Base-by-base conservation (phyloP, 2,888 invertebrate species). In the Agrilus biguttatus region DNA sequence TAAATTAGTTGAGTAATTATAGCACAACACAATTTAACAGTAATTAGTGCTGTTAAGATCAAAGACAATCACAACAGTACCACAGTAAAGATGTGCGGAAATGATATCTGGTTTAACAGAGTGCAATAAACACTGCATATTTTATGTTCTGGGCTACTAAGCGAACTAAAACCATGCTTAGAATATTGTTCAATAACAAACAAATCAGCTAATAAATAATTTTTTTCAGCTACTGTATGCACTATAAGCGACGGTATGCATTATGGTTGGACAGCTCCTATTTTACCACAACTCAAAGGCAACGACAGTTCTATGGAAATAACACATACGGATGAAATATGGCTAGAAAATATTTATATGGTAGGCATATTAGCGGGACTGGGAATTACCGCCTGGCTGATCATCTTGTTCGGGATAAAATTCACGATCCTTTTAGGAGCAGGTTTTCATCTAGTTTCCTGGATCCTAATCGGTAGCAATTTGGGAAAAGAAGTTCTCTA, bases 181-280 rank as follows among this genome's bases (percentile, higher is more conserved):
- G n/a, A n/a, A n/a, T n/a, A n/a, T n/a, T n/a, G n/a, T n/a, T n/a
- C n/a, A n/a, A n/a, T n/a, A n/a, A n/a, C n/a, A 17, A 4, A 17
- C 2, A 17, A 17, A 17, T 17, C 17, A 17, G 17, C 17, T 17
- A 3, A 17, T 17, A 17, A 17, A 17, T 17, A 17, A 36, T 33
- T 44, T 33, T 46, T 61, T 58, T 28, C 45, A 64, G 64, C 58
- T 14, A 64, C 60, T 13, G 45, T 62, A 14, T 58, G 59, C 43
- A 61, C 62, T 2, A 58, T 63, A 17, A 61, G 60, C 5, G 64
- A 64, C 53, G 65, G 65, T 7, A 63, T 65, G 58, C 62, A 63
- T 46, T 66, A 65, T 39, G 64, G 63, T 17, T 64, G 64, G 63
- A 56, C 62, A 5, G 56, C 63, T 5, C 62, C 63, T 7, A 54